Evolutionary conservation across 2,888 invertebrate species (phyloP), one percentile per base, ranked within the genome.

Genomic region (Noctua comes): DNA sequence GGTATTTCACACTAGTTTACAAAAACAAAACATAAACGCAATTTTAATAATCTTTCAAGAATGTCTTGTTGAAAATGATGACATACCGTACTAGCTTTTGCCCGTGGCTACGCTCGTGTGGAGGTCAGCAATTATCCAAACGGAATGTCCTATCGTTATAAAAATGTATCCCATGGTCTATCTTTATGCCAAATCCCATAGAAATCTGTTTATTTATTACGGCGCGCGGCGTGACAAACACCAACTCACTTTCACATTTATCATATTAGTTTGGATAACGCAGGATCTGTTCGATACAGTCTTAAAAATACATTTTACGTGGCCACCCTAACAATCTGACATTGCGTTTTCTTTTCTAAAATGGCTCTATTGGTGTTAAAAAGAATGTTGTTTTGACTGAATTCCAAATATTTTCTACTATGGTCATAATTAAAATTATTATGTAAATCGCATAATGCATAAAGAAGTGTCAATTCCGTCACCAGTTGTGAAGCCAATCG

Each of bases 401-500:
- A 2, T 40, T 1, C 11, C 51, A 62, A 82, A 62, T 43, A 73
- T 24, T 51, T 2, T 72, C 1, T 72, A 31, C 18, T 62, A 4
- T 21, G n/a, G 43, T 66, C 7, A n/a, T 43, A 36, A 7, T n/a
- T 40, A 66, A n/a, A 16, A 43, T 8, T 71, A 68, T 57, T 57
- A 54, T 43, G 0, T 43, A 10, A 54, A 62, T 81, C 24, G 31
- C 24, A 27, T n/a, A 70, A n/a, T 71, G 62, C 27, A 1, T 51
- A 73, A 40, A 65, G 40, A 71, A 68, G 79, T 65, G 73, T 59
- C 73, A 66, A 24, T 73, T 76, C 64, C 68, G n/a, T 31, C n/a
- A 54, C 65, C 68, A 69, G 59, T 78, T 69, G 57, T 65, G 43
- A 69, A 62, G 65, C 36, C 68, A 84, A 76, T 75, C 64, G 24